These are phyloP conservation scores for Euura lappo DNA, from an alignment of 1,140 invertebrate species.

Conservation along the genomic window DNA sequence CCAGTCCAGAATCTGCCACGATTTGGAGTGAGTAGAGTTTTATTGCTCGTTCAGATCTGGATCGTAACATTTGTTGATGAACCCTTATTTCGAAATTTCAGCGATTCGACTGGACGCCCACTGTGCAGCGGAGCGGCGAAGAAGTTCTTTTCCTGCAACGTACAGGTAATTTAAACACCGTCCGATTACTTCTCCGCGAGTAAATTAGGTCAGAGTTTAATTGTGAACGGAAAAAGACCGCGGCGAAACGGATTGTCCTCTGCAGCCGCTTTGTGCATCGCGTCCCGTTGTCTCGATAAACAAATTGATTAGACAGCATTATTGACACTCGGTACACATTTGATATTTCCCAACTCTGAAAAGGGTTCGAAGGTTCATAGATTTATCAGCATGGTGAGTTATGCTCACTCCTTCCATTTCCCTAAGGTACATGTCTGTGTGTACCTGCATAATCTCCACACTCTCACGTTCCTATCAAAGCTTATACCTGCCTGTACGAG, in stretches of 20 bases:
- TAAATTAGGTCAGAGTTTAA: no score
- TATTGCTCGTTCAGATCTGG: background rate
- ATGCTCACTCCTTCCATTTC: background rate
- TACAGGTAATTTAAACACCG: conserved; percentile 67
- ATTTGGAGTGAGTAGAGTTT: conserved; percentile 62
- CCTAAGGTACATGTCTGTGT: no score
- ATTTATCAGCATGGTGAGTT: background rate
- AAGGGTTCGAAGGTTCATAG: background rate
- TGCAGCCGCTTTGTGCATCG: no score
- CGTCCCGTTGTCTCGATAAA: background rate
- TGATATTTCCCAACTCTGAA: background rate
- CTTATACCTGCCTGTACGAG: no score
- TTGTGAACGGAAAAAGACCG: no score
- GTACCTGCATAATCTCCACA: no score
- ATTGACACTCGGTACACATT: background rate
- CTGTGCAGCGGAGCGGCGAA: conserved; percentile 76
- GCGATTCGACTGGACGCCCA: conserved; percentile 47
- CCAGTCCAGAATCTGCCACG: conserved; percentile 74
- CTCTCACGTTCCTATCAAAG: no score
- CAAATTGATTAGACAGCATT: background rate
- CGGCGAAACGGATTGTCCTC: no score
- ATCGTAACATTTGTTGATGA: no score
- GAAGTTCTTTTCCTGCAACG: conserved; percentile 89
- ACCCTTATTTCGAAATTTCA: conserved; percentile 45
- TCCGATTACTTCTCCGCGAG: no score